Evolutionary conservation across 2,797 vertebrate species (phyloP).

Genomic region (Rhabdophis nuchalis): DNA sequence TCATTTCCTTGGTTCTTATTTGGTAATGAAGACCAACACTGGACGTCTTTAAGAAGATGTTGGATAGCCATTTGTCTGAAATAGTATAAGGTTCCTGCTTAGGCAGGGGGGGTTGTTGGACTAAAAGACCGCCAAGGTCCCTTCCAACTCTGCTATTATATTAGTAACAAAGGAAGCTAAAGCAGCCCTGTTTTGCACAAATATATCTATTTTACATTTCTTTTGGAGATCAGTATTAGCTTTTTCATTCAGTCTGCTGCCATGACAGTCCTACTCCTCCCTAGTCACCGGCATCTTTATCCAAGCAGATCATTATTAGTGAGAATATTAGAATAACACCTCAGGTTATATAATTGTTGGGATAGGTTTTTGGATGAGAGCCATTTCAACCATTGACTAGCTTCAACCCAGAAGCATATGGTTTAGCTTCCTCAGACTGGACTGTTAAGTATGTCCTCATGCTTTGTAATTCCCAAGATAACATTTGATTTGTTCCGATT

Average conservation of each 20-base stretch:
- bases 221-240: constrained; percentile 30
- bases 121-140: too few species aligned
- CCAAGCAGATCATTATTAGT: constrained; percentile 39
- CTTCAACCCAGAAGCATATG: constrained; percentile 49
- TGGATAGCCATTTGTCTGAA: too few species aligned
- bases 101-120: too few species aligned
- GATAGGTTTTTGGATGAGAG: constrained; percentile 46
- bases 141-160: constrained; percentile 1
- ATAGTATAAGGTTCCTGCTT: too few species aligned
- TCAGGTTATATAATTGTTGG: constrained; percentile 35
- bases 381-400: constrained; percentile 56
- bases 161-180: not conserved
- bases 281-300: constrained; percentile 12
- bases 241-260: constrained; percentile 27
- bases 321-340: constrained; percentile 16
- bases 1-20: constrained; percentile 9
- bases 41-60: too few species aligned
- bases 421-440: constrained; percentile 55
- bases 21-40: not conserved
- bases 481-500: constrained; percentile 18
- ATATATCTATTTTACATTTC: not conserved
- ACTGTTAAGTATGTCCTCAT: constrained; percentile 51
- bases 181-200: not conserved
- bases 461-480: constrained; percentile 30
- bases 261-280: constrained; percentile 1